Base-by-base conservation (phyloP, 2,888 invertebrate species). In the Apotomis betuletana region DNA sequence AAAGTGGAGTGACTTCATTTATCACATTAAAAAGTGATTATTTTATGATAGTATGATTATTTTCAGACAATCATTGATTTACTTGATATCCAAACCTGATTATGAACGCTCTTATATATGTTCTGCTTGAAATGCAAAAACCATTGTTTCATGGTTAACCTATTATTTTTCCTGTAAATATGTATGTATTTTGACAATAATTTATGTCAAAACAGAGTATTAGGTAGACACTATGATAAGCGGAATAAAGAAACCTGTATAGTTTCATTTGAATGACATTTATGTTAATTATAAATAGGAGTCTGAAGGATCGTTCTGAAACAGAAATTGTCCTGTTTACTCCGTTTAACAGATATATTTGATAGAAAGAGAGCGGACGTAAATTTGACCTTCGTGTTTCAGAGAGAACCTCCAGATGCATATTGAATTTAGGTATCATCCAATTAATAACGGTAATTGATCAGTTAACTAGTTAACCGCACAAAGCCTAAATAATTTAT, bases 211-310 rank as follows among this genome's bases (percentile, higher is more conserved):
- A 75, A 73, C 63, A 76, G 70, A 76, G 75, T 76, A 80, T 79
- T 81, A 80, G 82, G 78, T 81, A 82, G 82, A 79, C 81, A 80
- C 80, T 77, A 81, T 80, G 78, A 80, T 83, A 81, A 82, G 81
- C 80, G 63, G 77, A 77, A 69, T 75, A 71, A 76, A 52, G 49
- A 70, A 69, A 73, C 67, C 70, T 61, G 57, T 71, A 61, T 71
- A 65, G 49, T 64, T 55, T 64, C 27, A 41, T 65, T 73, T 57
- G 51, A 64, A 69, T 63, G 69, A 69, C 57, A 63, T 69, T 44
- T 55, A 27, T 44, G 58, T 70, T 64, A 44, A 52, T 44, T 51
- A 54, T 55, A 54, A 70, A 52, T 64, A 70, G 52, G 38, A 49
- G 60, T 70, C 46, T 44, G 55, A 41, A 41, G 55, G 55, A 13